A percentile compares a stretch with the other conserved stretches of the same genome.
phyloP scores from a whole-genome alignment of 2,113 vertebrate genomes.

The Polypterus bichir region DNA sequence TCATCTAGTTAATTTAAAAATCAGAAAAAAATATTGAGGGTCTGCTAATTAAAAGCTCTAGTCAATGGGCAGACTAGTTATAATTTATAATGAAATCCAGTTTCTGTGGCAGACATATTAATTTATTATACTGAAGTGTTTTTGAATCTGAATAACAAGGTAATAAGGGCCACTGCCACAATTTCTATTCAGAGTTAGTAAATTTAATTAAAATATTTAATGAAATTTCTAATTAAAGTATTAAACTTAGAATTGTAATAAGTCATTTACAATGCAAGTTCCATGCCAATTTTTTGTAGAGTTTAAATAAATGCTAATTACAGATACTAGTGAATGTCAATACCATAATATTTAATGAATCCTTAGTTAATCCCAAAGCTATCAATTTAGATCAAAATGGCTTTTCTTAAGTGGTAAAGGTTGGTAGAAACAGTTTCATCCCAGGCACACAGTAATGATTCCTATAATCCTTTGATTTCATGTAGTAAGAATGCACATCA shows the following conservation, averaged over 20 bases:
- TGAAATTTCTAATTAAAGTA: constrained; percentile 50
- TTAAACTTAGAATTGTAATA: constrained; percentile 43
- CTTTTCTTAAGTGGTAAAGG: constrained; percentile 64
- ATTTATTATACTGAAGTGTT: constrained; percentile 24
- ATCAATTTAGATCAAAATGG: constrained; percentile 77
- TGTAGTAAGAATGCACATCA: not conserved
- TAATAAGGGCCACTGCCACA: constrained; percentile 40
- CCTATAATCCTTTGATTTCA: constrained; percentile 58
- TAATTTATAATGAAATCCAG: constrained; percentile 10
- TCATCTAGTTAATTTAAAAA: not conserved
- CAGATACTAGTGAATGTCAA: constrained; percentile 72
- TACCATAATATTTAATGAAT: constrained; percentile 84
- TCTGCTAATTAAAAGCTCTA: constrained; percentile 19
- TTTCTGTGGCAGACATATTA: constrained; percentile 17
- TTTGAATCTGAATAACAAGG: constrained; percentile 39
- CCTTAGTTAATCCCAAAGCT: constrained; percentile 70
- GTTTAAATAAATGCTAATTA: constrained; percentile 73
- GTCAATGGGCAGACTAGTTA: constrained; percentile 9
- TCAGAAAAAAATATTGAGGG: not conserved
- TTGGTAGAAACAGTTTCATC: constrained; percentile 53
- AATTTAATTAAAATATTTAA: constrained; percentile 48
- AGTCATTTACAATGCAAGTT: constrained; percentile 51
- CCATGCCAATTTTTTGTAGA: constrained; percentile 56
- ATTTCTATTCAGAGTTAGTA: constrained; percentile 33
- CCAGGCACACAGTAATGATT: constrained; percentile 49